A percentile compares a stretch with the other conserved stretches of the same genome.
Conservation (phyloP, 2,797 vertebrate species). For the Megalops cyprinoides region DNA sequence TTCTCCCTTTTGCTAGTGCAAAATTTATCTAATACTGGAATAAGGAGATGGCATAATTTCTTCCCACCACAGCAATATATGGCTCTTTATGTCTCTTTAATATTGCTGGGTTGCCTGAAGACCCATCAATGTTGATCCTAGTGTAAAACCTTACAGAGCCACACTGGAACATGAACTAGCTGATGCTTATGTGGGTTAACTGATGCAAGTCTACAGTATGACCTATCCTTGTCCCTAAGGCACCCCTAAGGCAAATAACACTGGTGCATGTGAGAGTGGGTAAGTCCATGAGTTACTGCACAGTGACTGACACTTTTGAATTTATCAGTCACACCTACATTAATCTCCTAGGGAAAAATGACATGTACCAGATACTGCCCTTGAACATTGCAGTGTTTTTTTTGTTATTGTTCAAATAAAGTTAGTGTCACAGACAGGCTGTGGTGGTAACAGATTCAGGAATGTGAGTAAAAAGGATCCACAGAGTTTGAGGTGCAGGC, state of each 20-base stretch:
- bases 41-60: neutral
- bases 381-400: neutral
- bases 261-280: conserved; percentile 4
- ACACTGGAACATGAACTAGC: too few relatives aligned
- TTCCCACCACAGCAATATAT: neutral
- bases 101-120: neutral
- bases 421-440: conserved; percentile 24
- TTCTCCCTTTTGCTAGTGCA: conserved; percentile 20
- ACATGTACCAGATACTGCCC: neutral
- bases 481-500: neutral
- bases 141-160: neutral
- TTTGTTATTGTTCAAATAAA: neutral
- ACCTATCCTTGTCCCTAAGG: neutral
- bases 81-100: neutral
- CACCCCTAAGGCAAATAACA: neutral
- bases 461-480: neutral
- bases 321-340: too few relatives aligned
- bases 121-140: neutral
- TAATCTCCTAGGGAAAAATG: neutral
- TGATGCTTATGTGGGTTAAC: neutral
- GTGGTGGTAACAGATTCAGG: neutral
- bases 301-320: neutral
- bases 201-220: neutral
- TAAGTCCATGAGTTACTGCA: neutral
- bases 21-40: neutral